Evolutionary conservation across 2,888 invertebrate species (phyloP).

Genomic region (Poecilobothrus nobilitatus): DNA sequence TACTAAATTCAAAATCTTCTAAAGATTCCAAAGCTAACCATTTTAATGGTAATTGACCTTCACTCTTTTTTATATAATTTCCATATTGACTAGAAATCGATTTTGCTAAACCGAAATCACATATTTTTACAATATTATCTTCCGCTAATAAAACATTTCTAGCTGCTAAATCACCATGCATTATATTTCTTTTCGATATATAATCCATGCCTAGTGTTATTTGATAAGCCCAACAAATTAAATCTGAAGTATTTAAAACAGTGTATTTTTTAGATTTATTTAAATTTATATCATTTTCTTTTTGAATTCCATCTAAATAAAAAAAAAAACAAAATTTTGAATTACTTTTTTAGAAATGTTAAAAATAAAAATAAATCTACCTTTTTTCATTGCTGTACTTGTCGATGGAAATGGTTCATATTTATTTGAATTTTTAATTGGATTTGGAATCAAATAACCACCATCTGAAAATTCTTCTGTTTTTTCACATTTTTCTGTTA

Average conservation of each 20-base stretch:
- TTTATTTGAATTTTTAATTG: no score
- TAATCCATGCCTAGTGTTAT: constrained; percentile 94
- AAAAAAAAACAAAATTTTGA: no score
- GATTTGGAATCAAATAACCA: no score
- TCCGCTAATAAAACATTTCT: constrained; percentile 83
- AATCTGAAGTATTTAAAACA: constrained; percentile 64
- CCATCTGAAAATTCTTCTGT: no score
- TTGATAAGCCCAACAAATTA: constrained; percentile 87
- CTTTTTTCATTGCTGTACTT: no score
- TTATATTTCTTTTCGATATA: constrained; percentile 73
- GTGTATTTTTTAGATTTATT: neutral
- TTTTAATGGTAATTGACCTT: constrained; percentile 82
- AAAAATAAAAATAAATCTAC: no score
- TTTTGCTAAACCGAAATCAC: constrained; percentile 91
- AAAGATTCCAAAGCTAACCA: constrained; percentile 95
- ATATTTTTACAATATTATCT: constrained; percentile 88
- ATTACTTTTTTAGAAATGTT: no score
- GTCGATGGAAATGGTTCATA: no score
- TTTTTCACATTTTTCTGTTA: constrained; percentile 30
- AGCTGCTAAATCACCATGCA: constrained; percentile 84
- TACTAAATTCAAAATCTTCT: constrained; percentile 81
- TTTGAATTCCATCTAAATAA: no score
- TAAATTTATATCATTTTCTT: no score
- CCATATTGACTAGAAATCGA: constrained; percentile 51
- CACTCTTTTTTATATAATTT: constrained; percentile 83